These are phyloP conservation scores for Apamea crenata DNA, from an alignment of 2,888 invertebrate species.

Conservation along the genomic window DNA sequence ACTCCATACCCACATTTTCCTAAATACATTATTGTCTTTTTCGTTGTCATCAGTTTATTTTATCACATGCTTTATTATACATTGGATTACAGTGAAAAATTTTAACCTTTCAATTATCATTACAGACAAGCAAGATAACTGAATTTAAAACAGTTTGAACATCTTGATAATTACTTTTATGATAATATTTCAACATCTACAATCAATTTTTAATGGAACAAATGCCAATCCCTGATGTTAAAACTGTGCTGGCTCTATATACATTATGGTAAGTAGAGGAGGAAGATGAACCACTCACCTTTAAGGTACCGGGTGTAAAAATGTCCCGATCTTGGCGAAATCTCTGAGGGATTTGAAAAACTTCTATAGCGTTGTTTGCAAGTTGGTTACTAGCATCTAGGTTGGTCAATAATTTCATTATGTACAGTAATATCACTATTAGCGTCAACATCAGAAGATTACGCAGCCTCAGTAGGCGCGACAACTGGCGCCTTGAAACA, in stretches of 20 bases:
- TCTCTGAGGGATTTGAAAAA: conserved; percentile 44
- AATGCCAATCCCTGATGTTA: neutral
- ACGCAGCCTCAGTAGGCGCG: conserved; percentile 78
- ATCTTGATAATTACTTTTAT: neutral
- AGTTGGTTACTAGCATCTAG: conserved; percentile 56
- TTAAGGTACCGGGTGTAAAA: conserved; percentile 78
- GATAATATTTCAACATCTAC: neutral
- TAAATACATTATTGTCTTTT: neutral
- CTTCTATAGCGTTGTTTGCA: conserved; percentile 55
- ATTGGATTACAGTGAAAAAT: neutral
- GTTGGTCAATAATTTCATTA: conserved; percentile 71
- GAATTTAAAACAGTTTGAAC: neutral
- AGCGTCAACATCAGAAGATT: conserved; percentile 79
- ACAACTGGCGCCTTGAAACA: conserved; percentile 73
- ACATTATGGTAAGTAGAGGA: no score
- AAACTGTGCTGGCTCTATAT: neutral
- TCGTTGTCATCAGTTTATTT: neutral
- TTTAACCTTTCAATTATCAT: neutral
- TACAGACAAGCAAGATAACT: neutral
- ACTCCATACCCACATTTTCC: no score
- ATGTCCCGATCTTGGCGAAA: conserved; percentile 54
- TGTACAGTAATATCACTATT: conserved; percentile 76
- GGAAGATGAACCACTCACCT: conserved; percentile 69
- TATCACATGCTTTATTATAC: neutral
- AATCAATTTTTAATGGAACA: neutral